phyloP scores from a whole-genome alignment of 1,140 invertebrate genomes.

The Eufriesea mexicana region DNA sequence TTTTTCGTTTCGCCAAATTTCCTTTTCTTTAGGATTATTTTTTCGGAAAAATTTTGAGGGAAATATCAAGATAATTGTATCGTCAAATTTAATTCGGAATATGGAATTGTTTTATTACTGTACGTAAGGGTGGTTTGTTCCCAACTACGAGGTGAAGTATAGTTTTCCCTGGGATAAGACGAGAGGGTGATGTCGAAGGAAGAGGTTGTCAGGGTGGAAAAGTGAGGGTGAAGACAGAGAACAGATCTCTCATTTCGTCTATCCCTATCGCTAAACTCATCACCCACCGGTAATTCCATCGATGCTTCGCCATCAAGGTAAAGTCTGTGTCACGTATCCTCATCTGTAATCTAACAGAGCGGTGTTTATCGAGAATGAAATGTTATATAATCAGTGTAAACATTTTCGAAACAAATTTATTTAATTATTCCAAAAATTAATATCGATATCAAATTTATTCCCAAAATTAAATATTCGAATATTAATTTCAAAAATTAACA shows the following conservation, averaged over 20 bases:
- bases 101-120: slow-evolving; percentile 7
- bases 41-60: too few relatives aligned
- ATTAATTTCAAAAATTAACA: neutral
- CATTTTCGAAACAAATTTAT: neutral
- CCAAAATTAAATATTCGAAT: neutral
- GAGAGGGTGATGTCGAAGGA: slow-evolving; percentile 33
- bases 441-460: neutral
- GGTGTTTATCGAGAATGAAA: slow-evolving; percentile 26
- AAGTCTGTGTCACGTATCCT: slow-evolving; percentile 67
- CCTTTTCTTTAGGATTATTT: too few relatives aligned
- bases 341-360: slow-evolving; percentile 52
- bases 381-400: neutral
- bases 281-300: slow-evolving; percentile 77
- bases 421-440: too few relatives aligned
- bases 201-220: slow-evolving; percentile 13
- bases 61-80: neutral
- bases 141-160: slow-evolving; percentile 31
- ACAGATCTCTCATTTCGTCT: slow-evolving; percentile 71
- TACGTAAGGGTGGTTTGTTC: neutral
- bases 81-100: neutral
- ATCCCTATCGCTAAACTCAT: slow-evolving; percentile 77
- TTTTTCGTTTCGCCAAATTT: too few relatives aligned
- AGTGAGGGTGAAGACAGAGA: slow-evolving; percentile 36
- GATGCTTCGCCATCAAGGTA: slow-evolving; percentile 73
- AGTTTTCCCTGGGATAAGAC: slow-evolving; percentile 36